Base-by-base conservation (phyloP, 1,140 invertebrate species). In the Argopecten irradians region DNA sequence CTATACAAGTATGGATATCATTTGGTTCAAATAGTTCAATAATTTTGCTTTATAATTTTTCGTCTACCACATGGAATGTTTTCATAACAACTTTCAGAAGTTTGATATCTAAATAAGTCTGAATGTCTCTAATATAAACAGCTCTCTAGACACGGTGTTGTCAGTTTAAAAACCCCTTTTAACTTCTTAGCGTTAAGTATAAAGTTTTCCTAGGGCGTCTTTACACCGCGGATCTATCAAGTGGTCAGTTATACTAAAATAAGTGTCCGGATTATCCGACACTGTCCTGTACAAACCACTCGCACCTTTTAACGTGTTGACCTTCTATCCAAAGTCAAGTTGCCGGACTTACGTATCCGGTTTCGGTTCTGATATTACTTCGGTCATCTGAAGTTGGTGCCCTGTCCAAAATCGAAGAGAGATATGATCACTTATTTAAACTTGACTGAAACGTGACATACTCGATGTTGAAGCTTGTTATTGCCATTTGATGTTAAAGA, bases 161-260 rank as follows among this genome's bases (percentile, higher is more conserved):
- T 71, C 55, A 28, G 16, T 71, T 71, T 71, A 71, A 71, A 39
- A 71, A 71, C 55, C 55, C n/a, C 55, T 71, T 71, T 71, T 71
- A 71, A n/a, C 55, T 71, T 71, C 55, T 28, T 71, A 71, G 28
- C 55, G 55, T 71, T 28, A 71, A 71, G 55, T 71, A 28, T 71
- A n/a, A 0, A 11, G n/a, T 71, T n/a, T 71, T 71, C 16, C n/a
- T 16, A 11, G 14, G 16, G 5, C 19, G n/a, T n/a, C n/a, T n/a
- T 2, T 71, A 28, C 28, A 71, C n/a, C 8, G 13, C n/a, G 28
- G 16, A 71, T 3, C 28, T 5, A 28, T n/a, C 22, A 28, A 71
- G 55, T 16, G 55, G 14, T 14, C 14, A 46, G 9, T 46, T 46
- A 46, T 46, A n/a, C n/a, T 39, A 13, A 19, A 16, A 19, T 11